phyloP scores from a whole-genome alignment of 2,888 invertebrate genomes.

The Ectobius pallidus region DNA sequence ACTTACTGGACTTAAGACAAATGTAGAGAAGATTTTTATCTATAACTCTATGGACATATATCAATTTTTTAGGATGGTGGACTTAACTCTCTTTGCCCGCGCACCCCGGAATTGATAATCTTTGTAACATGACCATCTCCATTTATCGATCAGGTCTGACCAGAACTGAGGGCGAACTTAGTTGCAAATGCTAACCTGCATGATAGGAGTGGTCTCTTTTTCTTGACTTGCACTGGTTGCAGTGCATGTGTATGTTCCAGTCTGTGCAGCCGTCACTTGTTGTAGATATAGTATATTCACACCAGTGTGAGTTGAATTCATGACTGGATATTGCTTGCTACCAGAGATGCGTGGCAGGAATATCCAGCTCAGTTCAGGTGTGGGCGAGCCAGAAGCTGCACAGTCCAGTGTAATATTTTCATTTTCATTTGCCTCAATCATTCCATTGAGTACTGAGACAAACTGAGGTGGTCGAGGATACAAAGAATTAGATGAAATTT shows the following conservation, averaged over 20 bases:
- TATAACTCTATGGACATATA: too few species aligned
- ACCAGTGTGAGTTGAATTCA: neutral
- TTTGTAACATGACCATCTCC: too few species aligned
- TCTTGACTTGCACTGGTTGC: neutral
- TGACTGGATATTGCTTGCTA: neutral
- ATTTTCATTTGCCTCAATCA: constrained; percentile 49
- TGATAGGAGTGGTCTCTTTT: neutral
- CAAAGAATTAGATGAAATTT: constrained; percentile 50
- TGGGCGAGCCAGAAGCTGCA: constrained; percentile 65
- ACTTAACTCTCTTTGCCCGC: too few species aligned
- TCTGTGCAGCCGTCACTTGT: neutral
- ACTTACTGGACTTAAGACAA: too few species aligned
- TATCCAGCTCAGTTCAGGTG: constrained; percentile 60
- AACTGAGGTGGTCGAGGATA: constrained; percentile 44
- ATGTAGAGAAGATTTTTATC: too few species aligned
- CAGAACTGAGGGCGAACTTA: too few species aligned
- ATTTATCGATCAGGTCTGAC: too few species aligned
- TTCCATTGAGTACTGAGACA: constrained; percentile 48
- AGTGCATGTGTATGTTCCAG: constrained; percentile 11
- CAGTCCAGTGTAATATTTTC: constrained; percentile 63
- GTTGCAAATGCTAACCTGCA: neutral
- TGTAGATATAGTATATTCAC: neutral
- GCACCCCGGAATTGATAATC: too few species aligned
- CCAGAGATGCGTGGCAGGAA: constrained; percentile 44
- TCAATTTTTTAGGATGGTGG: too few species aligned